phyloP scores from a whole-genome alignment of 2,113 vertebrate genomes.

The Conger conger region DNA sequence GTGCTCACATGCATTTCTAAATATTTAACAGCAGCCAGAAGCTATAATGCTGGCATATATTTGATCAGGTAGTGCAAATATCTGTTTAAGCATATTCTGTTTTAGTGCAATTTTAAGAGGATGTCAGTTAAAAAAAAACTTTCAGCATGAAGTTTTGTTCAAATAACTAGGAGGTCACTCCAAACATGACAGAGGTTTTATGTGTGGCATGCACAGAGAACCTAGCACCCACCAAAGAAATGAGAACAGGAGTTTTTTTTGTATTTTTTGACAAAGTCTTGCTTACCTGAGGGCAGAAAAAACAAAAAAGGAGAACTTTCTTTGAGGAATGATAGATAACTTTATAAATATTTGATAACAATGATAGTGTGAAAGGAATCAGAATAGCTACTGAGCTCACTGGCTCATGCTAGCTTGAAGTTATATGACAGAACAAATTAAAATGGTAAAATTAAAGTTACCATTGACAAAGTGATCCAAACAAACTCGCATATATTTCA shows the following conservation, averaged over 20 bases:
- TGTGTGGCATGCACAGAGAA: not conserved
- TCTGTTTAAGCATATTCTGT: not conserved
- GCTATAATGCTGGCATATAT: not conserved
- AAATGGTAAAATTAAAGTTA: too few species aligned
- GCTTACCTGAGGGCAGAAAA: conserved; percentile 56
- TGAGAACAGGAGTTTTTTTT: conserved; percentile 52
- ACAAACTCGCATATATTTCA: too few species aligned
- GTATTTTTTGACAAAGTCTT: conserved; percentile 51
- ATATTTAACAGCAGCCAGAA: not conserved
- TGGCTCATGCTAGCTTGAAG: not conserved
- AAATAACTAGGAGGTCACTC: conserved; percentile 1
- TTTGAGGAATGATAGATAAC: conserved; percentile 77
- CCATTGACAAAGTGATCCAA: too few species aligned
- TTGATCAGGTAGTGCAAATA: not conserved
- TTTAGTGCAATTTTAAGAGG: not conserved
- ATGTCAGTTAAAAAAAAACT: not conserved
- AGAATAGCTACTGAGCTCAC: conserved; percentile 42
- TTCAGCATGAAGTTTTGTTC: not conserved
- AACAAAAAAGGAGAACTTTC: conserved; percentile 63
- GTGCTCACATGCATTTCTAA: not conserved
- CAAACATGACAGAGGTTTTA: conserved; percentile 5
- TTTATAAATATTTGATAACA: conserved; percentile 80
- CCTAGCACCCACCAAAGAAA: conserved; percentile 26
- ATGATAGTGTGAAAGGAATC: conserved; percentile 63
- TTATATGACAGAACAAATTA: too few species aligned